Conservation (phyloP, 2,797 vertebrate species). For the Amazonetta brasiliensis region DNA sequence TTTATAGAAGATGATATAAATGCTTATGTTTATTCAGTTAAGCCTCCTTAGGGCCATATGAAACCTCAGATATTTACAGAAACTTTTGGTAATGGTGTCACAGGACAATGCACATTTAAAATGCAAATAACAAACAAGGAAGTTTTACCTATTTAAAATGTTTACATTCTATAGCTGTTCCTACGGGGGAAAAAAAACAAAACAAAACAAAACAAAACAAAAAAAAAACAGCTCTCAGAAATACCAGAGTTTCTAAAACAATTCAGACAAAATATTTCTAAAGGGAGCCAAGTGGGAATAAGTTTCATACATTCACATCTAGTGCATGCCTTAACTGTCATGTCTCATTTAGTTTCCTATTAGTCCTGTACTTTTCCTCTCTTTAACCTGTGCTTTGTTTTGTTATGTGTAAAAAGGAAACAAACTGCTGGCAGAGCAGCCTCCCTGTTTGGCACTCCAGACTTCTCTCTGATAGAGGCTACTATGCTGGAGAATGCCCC, state of each 20-base stretch:
- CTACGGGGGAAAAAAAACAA: background rate
- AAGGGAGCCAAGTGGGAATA: background rate
- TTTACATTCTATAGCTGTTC: background rate
- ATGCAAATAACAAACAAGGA: background rate
- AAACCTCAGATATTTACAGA: background rate
- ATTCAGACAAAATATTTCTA: background rate
- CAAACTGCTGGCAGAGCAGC: background rate
- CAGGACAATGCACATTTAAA: background rate
- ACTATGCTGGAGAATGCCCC: background rate
- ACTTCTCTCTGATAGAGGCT: background rate
- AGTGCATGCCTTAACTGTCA: background rate
- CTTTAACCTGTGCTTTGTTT: background rate
- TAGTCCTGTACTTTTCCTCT: background rate
- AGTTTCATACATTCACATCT: background rate
- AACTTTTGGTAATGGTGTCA: background rate
- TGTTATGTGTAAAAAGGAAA: background rate
- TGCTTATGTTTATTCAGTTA: background rate
- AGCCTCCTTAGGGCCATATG: background rate
- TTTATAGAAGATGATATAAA: background rate
- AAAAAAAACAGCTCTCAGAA: background rate
- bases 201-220: background rate
- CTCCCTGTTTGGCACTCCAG: background rate
- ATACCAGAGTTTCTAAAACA: background rate
- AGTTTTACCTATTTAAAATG: background rate
- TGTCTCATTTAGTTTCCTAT: background rate